These are phyloP conservation scores for Magallana angulata DNA, from an alignment of 1,140 invertebrate genomes.

Conservation along the genomic window DNA sequence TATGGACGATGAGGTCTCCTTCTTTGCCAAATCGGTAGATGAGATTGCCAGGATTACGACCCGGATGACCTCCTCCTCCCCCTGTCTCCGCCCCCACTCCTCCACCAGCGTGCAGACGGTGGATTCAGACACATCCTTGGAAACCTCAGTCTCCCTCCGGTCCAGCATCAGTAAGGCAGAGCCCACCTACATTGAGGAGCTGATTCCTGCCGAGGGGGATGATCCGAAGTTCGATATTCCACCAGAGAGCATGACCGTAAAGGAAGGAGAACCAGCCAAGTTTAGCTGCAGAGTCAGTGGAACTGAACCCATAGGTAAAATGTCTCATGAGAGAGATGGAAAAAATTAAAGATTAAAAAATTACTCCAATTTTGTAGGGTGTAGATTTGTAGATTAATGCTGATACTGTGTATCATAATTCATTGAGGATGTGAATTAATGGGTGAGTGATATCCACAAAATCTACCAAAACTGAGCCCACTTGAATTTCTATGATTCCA, in stretches of 20 bases:
- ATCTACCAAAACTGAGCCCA: too few species aligned
- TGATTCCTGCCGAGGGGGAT: slow-evolving; percentile 69
- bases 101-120: slow-evolving; percentile 42
- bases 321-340: not conserved
- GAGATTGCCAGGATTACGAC: slow-evolving; percentile 68
- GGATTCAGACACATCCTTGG: slow-evolving; percentile 17
- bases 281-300: slow-evolving; percentile 72
- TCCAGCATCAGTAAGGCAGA: not conserved
- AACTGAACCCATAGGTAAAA: slow-evolving; percentile 71
- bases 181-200: slow-evolving; percentile 57
- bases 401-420: too few species aligned
- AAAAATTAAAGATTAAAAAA: too few species aligned
- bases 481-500: too few species aligned
- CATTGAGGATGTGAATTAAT: too few species aligned
- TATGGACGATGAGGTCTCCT: slow-evolving; percentile 70
- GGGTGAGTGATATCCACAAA: too few species aligned
- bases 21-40: slow-evolving; percentile 70
- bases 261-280: slow-evolving; percentile 74
- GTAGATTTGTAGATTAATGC: too few species aligned
- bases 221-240: slow-evolving; percentile 73
- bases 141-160: slow-evolving; percentile 2
- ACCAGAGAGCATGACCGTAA: slow-evolving; percentile 69
- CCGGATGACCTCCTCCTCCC: slow-evolving; percentile 28
- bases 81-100: slow-evolving; percentile 41
- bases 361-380: too few species aligned